Percentiles rank a stretch among this genome's conserved stretches.
Conservation (phyloP, 2,888 invertebrate species). For the Ellobium chinense region DNA sequence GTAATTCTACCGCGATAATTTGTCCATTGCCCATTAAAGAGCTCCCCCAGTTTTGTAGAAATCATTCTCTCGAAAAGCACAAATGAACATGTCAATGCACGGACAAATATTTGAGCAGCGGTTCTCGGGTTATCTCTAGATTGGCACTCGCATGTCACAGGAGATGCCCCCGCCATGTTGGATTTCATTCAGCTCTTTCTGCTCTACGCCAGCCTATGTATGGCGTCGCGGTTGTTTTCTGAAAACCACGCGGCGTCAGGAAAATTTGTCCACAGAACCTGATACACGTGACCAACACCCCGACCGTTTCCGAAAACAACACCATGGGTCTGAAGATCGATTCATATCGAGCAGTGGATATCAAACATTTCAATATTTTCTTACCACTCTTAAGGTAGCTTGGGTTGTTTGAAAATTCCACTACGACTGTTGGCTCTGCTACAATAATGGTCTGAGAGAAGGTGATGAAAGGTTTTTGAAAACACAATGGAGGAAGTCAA, state of each 20-base stretch:
- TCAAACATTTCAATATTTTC: not conserved
- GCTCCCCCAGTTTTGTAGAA: too few relatives aligned
- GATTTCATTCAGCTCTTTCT: not conserved
- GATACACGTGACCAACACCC: not conserved
- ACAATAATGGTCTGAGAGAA: not conserved
- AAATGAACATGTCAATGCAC: not conserved
- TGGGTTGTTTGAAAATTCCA: not conserved
- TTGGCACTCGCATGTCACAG: not conserved
- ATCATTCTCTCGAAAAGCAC: not conserved
- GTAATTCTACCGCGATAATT: too few relatives aligned
- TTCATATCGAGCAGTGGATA: not conserved
- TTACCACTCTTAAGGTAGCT: not conserved
- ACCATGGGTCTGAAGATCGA: not conserved
- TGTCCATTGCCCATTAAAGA: too few relatives aligned
- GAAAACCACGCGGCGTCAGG: not conserved
- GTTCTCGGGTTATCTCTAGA: not conserved
- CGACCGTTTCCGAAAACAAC: not conserved
- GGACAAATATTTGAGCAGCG: constrained; percentile 2
- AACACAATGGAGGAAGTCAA: not conserved
- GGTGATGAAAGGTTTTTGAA: not conserved
- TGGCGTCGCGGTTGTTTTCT: not conserved
- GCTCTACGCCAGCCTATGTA: not conserved
- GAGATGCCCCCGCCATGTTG: not conserved
- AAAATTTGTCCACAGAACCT: not conserved
- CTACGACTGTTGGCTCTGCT: not conserved